Percentiles rank a stretch among this genome's conserved stretches.
phyloP scores from a whole-genome alignment of 2,113 vertebrate genomes.

The Puffinus mauretanicus region DNA sequence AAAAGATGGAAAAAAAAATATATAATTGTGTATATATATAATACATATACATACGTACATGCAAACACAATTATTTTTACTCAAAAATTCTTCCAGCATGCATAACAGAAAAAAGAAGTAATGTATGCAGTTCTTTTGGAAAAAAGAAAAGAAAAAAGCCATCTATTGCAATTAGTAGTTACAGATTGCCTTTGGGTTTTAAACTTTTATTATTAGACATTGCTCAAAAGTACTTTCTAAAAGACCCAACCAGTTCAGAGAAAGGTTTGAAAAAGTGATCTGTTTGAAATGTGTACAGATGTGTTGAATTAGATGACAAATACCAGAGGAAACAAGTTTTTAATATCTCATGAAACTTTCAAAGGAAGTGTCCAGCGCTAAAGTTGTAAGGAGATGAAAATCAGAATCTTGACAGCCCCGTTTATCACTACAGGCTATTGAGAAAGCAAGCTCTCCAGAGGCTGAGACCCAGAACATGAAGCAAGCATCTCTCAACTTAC shows the following conservation, averaged over 20 bases:
- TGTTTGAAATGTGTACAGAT: not conserved
- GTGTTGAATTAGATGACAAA: not conserved
- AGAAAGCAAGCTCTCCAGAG: not conserved
- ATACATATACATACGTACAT: not conserved
- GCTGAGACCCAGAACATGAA: not conserved
- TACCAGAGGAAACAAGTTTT: not conserved
- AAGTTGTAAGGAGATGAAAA: not conserved
- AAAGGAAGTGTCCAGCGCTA: not conserved
- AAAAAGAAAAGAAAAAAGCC: not conserved
- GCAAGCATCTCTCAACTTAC: not conserved
- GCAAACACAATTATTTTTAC: not conserved
- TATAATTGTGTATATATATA: not conserved
- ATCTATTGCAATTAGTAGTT: not conserved
- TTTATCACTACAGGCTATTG: not conserved
- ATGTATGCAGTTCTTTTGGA: not conserved
- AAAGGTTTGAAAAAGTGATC: not conserved
- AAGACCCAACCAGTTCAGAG: not conserved
- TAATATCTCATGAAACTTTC: slow-evolving; percentile 11
- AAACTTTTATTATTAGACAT: not conserved
- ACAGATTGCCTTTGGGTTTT: not conserved
- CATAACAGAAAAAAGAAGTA: not conserved
- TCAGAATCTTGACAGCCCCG: not conserved
- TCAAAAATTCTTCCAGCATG: not conserved
- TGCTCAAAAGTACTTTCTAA: not conserved
- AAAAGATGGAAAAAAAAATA: not conserved